Evolutionary conservation across 2,888 invertebrate species (phyloP), one percentile per base, ranked within the genome.

Genomic region (Cryptus viduatorius): DNA sequence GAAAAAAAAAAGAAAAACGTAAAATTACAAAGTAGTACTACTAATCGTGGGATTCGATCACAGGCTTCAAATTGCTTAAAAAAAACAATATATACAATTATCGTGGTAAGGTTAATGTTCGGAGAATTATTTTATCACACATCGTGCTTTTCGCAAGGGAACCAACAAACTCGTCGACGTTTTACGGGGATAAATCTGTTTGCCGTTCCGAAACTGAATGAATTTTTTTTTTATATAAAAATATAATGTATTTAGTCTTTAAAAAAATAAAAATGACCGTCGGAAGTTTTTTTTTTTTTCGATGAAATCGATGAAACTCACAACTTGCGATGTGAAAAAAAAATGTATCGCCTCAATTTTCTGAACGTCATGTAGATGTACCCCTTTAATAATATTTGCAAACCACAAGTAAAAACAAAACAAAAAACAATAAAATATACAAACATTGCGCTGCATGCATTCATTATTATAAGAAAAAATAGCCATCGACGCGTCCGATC

Each of bases 61-160:
- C 79, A 79, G 67, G 42, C 48, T 80, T 14, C 44, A 46, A 37
- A 68, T 59, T 68, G 24, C 19, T 67, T 46, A 12, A 16, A 79
- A 79, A 79, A 79, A 68, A 48, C 29, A n/a, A 44, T n/a, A 67
- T 50, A 59, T 29, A 48, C 37, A 48, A 48, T 7, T 56, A 48
- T 59, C 37, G 73, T 73, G 73, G 73, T 80, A 80, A 61, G 37
- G 12, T 73, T 68, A 80, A 67, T 37, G 4, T 68, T 48, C 59
- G 4, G 73, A 73, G 67, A 73, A 56, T 79, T 65, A 46, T 67
- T 65, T 48, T 16, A 42, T 72, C 65, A 16, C 50, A 79, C 64
- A 19, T n/a, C 1, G 53, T 12, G 37, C 69, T 24, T 4, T n/a
- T 44, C 42, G 31, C 24, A 46, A 53, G 24, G 53, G n/a, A 65